A percentile compares a stretch with the other conserved stretches of the same genome.
These are phyloP conservation scores for Hydroisotoma schaefferi DNA, from an alignment of 2,888 invertebrate species.

Conservation along the genomic window DNA sequence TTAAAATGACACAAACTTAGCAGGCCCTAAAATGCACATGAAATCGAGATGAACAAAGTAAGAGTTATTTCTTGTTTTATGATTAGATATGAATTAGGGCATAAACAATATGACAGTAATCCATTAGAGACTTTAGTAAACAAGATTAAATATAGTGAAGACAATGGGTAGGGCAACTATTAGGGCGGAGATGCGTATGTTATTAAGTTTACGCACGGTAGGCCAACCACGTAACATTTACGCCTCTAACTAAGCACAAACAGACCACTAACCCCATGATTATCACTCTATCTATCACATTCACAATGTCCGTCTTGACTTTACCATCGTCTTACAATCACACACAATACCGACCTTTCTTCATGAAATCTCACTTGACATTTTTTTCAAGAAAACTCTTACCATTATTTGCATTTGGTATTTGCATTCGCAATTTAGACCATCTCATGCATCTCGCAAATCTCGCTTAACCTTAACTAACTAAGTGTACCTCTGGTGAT, in stretches of 20 bases:
- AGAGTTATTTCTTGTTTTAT: too few relatives aligned
- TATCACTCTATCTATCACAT: neutral
- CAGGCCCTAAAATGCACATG: too few relatives aligned
- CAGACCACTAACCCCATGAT: neutral
- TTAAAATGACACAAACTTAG: too few relatives aligned
- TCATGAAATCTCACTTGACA: slow-evolving; percentile 10
- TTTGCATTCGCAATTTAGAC: too few relatives aligned
- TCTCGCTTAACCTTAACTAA: too few relatives aligned
- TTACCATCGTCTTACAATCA: neutral
- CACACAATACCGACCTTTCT: slow-evolving; percentile 9
- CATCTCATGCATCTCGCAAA: too few relatives aligned
- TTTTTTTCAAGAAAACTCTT: neutral
- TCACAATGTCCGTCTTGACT: neutral
- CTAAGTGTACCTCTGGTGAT: too few relatives aligned
- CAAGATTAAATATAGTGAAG: too few relatives aligned
- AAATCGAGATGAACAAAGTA: too few relatives aligned
- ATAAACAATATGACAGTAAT: slow-evolving; percentile 1
- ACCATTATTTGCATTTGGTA: too few relatives aligned
- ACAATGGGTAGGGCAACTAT: neutral
- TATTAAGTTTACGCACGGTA: slow-evolving; percentile 5
- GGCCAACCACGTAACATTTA: slow-evolving; percentile 7
- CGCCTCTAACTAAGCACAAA: neutral
- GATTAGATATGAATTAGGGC: slow-evolving; percentile 8
- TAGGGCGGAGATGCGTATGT: slow-evolving; percentile 1
- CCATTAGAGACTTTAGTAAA: neutral